These are phyloP conservation scores for Blastobasis adustella DNA, from an alignment of 2,888 invertebrate species.

Conservation along the genomic window DNA sequence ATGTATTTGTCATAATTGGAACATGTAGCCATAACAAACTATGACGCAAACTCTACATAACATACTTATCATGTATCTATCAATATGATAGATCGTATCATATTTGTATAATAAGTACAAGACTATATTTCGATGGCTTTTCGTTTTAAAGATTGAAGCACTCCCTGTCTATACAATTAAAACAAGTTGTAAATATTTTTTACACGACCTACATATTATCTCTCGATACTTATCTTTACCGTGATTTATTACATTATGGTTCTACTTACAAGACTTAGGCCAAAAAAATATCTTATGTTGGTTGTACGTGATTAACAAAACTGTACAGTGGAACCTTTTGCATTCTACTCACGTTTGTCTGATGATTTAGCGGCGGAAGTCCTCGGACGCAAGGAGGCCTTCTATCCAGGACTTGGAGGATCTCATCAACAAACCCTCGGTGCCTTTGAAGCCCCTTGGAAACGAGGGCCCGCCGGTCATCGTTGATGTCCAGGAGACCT, in stretches of 20 bases:
- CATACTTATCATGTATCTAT: too few species aligned
- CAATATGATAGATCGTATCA: too few species aligned
- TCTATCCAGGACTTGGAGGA: constrained; percentile 94
- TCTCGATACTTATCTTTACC: constrained; percentile 20
- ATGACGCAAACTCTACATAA: too few species aligned
- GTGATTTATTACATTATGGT: neutral
- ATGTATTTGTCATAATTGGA: constrained; percentile 45
- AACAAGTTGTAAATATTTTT: too few species aligned
- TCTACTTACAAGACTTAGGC: too few species aligned
- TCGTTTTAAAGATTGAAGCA: too few species aligned
- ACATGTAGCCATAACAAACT: too few species aligned
- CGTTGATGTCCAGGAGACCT: constrained; percentile 94
- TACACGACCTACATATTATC: constrained; percentile 38
- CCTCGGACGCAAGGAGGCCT: constrained; percentile 91
- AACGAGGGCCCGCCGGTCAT: constrained; percentile 91
- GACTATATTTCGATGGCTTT: too few species aligned
- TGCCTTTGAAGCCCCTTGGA: constrained; percentile 88
- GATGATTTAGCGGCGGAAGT: constrained; percentile 83
- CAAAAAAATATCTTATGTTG: constrained; percentile 10
- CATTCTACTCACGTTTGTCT: constrained; percentile 23
- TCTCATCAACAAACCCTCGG: constrained; percentile 91
- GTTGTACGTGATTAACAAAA: constrained; percentile 44
- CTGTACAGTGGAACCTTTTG: neutral
- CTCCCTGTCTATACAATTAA: too few species aligned
- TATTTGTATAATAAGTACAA: too few species aligned